Evolutionary conservation across 1,140 invertebrate species (phyloP).

Genomic region (Drosophila sturtevanti): DNA sequence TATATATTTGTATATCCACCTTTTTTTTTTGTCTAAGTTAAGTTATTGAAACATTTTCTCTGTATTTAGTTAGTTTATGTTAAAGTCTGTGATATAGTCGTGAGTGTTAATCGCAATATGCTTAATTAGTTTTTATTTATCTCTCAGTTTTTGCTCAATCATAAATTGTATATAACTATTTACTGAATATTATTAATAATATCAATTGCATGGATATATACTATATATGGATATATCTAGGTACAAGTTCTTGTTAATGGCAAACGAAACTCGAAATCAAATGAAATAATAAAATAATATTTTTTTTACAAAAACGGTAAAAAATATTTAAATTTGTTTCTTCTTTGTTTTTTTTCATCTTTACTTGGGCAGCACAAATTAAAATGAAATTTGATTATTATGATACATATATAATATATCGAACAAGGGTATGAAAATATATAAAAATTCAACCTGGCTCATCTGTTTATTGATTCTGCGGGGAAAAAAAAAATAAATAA

Average conservation of each 20-base stretch:
- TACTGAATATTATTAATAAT: background rate
- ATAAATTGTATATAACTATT: constrained; percentile 28
- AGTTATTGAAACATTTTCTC: constrained; percentile 32
- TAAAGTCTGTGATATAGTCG: constrained; percentile 69
- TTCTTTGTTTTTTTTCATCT: too few relatives aligned
- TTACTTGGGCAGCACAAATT: too few relatives aligned
- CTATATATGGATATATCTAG: background rate
- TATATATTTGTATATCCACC: background rate
- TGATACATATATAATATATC: too few relatives aligned
- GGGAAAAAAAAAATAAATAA: too few relatives aligned
- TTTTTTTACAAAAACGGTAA: background rate
- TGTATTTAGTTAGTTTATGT: constrained; percentile 43
- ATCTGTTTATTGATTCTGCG: too few relatives aligned
- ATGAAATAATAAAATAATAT: constrained; percentile 13
- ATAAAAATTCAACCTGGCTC: too few relatives aligned
- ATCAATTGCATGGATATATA: background rate
- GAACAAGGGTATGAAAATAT: too few relatives aligned
- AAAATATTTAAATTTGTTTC: background rate
- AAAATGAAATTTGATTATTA: too few relatives aligned
- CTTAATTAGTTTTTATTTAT: constrained; percentile 56
- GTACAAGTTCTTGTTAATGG: background rate
- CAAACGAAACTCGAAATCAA: constrained; percentile 32
- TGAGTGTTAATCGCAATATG: constrained; percentile 50
- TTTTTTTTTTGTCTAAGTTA: constrained; percentile 6
- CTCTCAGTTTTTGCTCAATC: constrained; percentile 8